These are phyloP conservation scores for Lydus trimaculatus DNA, from an alignment of 2,888 invertebrate genomes.

Conservation along the genomic window DNA sequence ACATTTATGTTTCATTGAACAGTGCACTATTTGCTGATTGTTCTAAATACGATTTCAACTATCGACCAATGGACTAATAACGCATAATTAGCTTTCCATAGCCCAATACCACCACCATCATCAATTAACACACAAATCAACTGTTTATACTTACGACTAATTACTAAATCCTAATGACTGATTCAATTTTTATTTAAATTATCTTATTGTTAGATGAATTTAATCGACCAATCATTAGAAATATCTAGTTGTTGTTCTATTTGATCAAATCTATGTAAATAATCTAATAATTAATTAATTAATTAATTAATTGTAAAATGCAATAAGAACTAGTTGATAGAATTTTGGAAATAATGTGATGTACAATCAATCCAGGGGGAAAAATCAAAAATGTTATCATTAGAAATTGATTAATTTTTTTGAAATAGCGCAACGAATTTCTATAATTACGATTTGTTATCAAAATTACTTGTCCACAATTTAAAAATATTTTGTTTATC, in stretches of 20 bases:
- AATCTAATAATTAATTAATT: slow-evolving; percentile 16
- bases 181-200: neutral
- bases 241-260: neutral
- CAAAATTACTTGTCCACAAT: too few relatives aligned
- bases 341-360: slow-evolving; percentile 42
- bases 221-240: neutral
- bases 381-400: slow-evolving; percentile 17
- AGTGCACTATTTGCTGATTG: too few relatives aligned
- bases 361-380: slow-evolving; percentile 49
- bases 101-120: too few relatives aligned
- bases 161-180: neutral
- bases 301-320: slow-evolving; percentile 30
- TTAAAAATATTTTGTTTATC: too few relatives aligned
- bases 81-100: too few relatives aligned
- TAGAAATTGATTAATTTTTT: neutral
- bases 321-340: slow-evolving; percentile 41
- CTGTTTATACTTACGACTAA: neutral
- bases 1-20: neutral
- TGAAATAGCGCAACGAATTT: neutral
- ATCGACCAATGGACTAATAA: too few relatives aligned
- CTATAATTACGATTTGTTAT: neutral
- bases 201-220: neutral
- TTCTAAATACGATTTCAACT: too few relatives aligned
- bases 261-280: slow-evolving; percentile 16
- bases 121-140: neutral